These are phyloP conservation scores for Microcebus murinus DNA, from an alignment of 2,113 vertebrate species.

Conservation along the genomic window DNA sequence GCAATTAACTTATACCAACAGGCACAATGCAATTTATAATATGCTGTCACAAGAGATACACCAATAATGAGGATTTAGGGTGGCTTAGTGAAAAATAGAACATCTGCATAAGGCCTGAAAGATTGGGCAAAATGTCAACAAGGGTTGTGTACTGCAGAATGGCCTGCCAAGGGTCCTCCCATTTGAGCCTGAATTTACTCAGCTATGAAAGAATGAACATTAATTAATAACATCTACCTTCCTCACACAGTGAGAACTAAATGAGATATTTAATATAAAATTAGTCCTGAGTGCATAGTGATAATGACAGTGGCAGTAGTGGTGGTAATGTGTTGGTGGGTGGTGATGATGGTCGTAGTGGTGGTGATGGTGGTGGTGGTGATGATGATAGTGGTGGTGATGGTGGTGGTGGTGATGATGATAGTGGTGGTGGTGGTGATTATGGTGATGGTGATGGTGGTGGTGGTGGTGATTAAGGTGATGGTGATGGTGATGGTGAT, in stretches of 20 bases:
- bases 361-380: background rate
- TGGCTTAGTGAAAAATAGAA: background rate
- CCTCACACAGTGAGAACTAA: background rate
- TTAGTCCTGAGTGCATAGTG: background rate
- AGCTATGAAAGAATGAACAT: background rate
- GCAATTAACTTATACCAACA: background rate
- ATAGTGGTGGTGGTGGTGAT: accelerated
- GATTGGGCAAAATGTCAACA: background rate
- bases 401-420: background rate
- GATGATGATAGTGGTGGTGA: background rate
- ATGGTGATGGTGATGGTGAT: accelerated
- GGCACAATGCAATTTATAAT: background rate
- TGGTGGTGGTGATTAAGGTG: accelerated
- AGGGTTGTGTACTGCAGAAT: background rate
- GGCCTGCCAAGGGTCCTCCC: accelerated
- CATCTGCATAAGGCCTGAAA: background rate
- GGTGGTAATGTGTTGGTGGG: accelerated
- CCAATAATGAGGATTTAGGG: background rate
- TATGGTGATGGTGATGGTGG: accelerated
- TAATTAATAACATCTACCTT: background rate
- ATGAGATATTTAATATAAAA: background rate
- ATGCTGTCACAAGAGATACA: background rate
- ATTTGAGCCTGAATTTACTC: background rate
- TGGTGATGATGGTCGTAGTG: background rate
- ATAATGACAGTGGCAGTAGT: accelerated